Evolutionary conservation across 2,888 invertebrate genomes (phyloP).

Genomic region (Drosophila tripunctata): DNA sequence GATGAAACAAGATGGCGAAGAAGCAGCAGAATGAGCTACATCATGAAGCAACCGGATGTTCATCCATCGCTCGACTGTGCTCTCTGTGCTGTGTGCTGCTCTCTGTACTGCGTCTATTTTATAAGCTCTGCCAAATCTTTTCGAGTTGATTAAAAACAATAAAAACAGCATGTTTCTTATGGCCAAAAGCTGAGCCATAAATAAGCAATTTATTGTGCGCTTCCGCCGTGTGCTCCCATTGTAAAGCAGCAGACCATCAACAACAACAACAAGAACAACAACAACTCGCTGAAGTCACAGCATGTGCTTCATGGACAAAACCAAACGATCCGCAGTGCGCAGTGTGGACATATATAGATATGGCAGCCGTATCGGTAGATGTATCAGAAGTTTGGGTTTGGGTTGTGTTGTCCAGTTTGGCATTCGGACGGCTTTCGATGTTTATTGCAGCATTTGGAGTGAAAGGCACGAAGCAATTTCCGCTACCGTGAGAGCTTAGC

Average conservation of each 20-base stretch:
- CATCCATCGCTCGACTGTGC: slow-evolving; percentile 58
- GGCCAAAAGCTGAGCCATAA: slow-evolving; percentile 80
- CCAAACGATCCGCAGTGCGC: slow-evolving; percentile 25
- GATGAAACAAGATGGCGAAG: background rate
- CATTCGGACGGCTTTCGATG: slow-evolving; percentile 77
- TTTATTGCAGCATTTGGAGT: slow-evolving; percentile 77
- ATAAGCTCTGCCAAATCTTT: slow-evolving; percentile 77
- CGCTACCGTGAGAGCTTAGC: slow-evolving; percentile 76
- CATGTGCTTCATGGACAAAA: slow-evolving; percentile 53
- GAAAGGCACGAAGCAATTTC: slow-evolving; percentile 78
- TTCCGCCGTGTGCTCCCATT: slow-evolving; percentile 75
- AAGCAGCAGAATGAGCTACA: slow-evolving; percentile 12
- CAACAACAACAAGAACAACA: background rate
- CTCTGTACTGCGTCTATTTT: slow-evolving; percentile 69
- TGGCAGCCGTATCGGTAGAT: background rate
- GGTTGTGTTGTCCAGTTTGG: slow-evolving; percentile 52
- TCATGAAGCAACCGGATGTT: slow-evolving; percentile 54
- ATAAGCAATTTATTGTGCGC: slow-evolving; percentile 82
- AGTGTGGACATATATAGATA: slow-evolving; percentile 24
- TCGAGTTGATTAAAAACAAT: slow-evolving; percentile 82
- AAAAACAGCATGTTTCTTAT: slow-evolving; percentile 80
- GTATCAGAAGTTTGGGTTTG: slow-evolving; percentile 21
- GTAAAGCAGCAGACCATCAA: slow-evolving; percentile 36
- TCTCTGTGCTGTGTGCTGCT: slow-evolving; percentile 41
- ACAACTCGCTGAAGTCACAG: slow-evolving; percentile 38